Percentiles rank a stretch among this genome's conserved stretches.
Conservation (phyloP, 1,140 invertebrate genomes). For the Heliconius melpomene region DNA sequence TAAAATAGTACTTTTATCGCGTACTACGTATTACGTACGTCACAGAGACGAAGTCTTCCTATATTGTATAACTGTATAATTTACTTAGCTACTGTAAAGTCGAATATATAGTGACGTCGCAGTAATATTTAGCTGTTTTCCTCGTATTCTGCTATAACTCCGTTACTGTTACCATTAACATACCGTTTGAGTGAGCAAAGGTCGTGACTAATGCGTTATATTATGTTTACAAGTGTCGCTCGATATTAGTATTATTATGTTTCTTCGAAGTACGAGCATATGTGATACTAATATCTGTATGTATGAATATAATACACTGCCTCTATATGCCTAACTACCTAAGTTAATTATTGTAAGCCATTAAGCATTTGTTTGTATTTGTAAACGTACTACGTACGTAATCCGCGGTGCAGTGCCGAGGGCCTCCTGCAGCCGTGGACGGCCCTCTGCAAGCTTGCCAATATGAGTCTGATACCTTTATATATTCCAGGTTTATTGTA, state of each 20-base stretch:
- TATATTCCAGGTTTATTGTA: slow-evolving; percentile 37
- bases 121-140: neutral
- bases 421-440: neutral
- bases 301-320: neutral
- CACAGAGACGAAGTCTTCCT: neutral
- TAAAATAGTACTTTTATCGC: too few species aligned
- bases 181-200: slow-evolving; percentile 7
- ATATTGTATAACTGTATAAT: neutral
- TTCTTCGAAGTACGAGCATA: neutral
- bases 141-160: neutral
- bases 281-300: neutral
- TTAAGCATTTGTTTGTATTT: neutral
- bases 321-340: neutral
- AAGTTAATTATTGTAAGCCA: neutral
- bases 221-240: neutral
- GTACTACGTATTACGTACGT: neutral
- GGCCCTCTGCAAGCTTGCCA: slow-evolving; percentile 49
- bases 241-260: neutral
- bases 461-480: slow-evolving; percentile 61
- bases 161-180: neutral
- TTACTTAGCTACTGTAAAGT: neutral
- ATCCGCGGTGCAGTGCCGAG: neutral
- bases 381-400: neutral
- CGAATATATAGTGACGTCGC: too few species aligned
- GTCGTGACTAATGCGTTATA: slow-evolving; percentile 3